Evolutionary conservation across 2,797 vertebrate species (phyloP).

Genomic region (Caiman crocodilus): DNA sequence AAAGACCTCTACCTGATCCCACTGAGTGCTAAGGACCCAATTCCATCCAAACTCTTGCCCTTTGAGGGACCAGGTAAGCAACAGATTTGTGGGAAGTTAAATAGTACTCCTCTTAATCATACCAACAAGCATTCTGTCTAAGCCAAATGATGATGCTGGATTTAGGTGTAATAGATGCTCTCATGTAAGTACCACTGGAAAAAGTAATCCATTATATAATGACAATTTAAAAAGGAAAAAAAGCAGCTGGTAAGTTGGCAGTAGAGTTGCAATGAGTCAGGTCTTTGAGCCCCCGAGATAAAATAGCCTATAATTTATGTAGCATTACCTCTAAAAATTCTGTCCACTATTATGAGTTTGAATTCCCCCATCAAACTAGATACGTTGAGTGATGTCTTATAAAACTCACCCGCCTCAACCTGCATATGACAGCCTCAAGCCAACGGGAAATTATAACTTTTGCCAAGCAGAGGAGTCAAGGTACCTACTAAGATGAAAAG

Average conservation of each 20-base stretch:
- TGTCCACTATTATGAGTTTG: background rate
- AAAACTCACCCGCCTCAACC: background rate
- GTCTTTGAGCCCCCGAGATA: background rate
- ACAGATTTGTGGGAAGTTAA: conserved; percentile 64
- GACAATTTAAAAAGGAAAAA: background rate
- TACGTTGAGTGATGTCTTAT: background rate
- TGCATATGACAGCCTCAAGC: background rate
- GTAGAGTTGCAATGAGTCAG: background rate
- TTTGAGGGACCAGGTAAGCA: conserved; percentile 98
- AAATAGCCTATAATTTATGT: background rate
- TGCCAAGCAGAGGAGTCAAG: background rate
- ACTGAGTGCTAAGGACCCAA: conserved; percentile 91
- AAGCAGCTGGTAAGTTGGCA: background rate
- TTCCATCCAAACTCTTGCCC: conserved; percentile 94
- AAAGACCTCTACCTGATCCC: conserved; percentile 99
- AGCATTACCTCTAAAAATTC: background rate
- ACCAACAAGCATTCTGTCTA: background rate
- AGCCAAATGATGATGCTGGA: background rate
- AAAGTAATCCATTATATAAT: background rate
- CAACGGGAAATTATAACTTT: background rate
- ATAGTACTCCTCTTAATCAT: conserved; percentile 42
- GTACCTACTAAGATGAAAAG: background rate
- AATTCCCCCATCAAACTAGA: background rate
- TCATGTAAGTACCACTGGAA: background rate
- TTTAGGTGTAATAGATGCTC: background rate